Conservation (phyloP, 2,888 invertebrate species). For the Patella pellucida region DNA sequence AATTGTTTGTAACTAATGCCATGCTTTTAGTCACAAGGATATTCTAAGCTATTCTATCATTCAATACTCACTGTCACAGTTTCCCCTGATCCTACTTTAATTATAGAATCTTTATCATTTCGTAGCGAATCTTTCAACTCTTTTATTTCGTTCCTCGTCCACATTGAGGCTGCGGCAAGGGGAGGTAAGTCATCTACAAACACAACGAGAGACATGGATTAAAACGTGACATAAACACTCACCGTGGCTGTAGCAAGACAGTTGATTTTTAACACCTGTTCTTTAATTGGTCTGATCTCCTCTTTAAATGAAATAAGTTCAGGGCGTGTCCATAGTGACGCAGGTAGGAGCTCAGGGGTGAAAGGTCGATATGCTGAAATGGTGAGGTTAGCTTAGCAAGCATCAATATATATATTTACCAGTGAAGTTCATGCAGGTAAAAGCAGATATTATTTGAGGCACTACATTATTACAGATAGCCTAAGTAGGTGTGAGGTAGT, state of each 20-base stretch:
- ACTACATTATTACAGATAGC: too few relatives aligned
- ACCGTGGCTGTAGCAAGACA: conserved; percentile 98
- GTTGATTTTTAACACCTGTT: conserved; percentile 91
- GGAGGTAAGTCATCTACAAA: conserved; percentile 63
- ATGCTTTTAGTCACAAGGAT: too few relatives aligned
- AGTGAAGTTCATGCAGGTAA: too few relatives aligned
- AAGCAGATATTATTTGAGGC: too few relatives aligned
- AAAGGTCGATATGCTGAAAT: conserved; percentile 59
- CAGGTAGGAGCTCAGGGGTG: conserved; percentile 71
- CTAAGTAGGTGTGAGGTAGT: too few relatives aligned
- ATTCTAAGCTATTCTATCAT: too few relatives aligned
- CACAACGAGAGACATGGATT: conserved; percentile 20
- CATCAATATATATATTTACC: too few relatives aligned
- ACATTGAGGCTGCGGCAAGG: conserved; percentile 85
- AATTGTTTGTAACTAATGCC: too few relatives aligned
- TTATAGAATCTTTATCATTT: conserved; percentile 86
- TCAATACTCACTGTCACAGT: conserved; percentile 85
- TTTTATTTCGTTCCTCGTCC: conserved; percentile 91
- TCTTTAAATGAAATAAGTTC: conserved; percentile 91
- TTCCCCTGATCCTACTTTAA: conserved; percentile 97
- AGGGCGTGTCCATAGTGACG: conserved; percentile 94
- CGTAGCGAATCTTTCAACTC: conserved; percentile 91
- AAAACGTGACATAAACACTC: conserved; percentile 47
- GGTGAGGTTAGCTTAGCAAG: background rate
- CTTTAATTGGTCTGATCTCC: conserved; percentile 83